Base-by-base conservation (phyloP, 2,797 vertebrate species). In the Pyrocephalus nanus region DNA sequence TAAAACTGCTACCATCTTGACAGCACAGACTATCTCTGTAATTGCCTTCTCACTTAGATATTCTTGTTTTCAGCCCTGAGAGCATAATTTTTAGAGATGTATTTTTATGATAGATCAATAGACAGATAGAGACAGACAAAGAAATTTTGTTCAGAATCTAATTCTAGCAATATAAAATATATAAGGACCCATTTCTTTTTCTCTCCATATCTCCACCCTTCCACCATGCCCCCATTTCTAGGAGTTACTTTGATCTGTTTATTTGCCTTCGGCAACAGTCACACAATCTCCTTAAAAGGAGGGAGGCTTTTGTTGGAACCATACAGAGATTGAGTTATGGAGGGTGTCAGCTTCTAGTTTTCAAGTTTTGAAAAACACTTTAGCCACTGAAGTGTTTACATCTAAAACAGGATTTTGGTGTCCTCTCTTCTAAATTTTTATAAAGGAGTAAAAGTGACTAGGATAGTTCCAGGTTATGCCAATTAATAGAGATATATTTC, bases 201-300 rank as follows among this genome's bases (percentile, higher is more conserved):
- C 14, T 62, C 4, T 58, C 25, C 8, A 15, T 5, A 55, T 34
- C 6, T 43, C 5, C 15, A 32, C 6, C 12, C 8, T 21, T 11
- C 2, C 27, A 47, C 23, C 5, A 19, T 2, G 2, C 0, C 6
- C 3, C 2, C 14, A 48, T 17, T 65, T 53, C 40, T 67, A 70
- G 26, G 15, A 45, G 12, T 11, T 10, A 0, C 5, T 16, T 55
- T 66, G 27, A 6, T n/a, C 48, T 71, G 0, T 54, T 80, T 38
- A 10, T 30, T 80, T 70, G 3, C 1, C 26, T 79, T 73, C 75
- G 10, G 14, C 15, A 72, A 30, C 50, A 8, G 10, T 32, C 20
- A 43, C 27, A 27, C 8, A 34, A 4, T 19, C 88, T 88, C 42
- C 27, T 76, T 54, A 53, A 60, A 78, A 87, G 8, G 29, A 72